phyloP scores from a whole-genome alignment of 2,113 vertebrate genomes.

The Otus sunia region DNA sequence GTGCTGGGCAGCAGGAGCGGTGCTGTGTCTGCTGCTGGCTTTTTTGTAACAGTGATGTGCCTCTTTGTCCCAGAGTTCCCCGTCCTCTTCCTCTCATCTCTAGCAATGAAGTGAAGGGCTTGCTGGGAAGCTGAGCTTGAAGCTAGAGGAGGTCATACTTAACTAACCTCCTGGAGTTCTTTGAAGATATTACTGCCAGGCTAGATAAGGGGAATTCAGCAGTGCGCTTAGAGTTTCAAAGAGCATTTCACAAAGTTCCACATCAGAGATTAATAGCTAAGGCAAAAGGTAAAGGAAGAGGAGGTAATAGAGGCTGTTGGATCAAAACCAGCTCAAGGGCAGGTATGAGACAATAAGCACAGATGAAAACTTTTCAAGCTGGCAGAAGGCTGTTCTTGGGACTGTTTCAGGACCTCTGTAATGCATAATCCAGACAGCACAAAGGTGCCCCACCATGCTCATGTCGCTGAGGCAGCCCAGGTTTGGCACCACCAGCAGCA shows the following conservation, averaged over 20 bases:
- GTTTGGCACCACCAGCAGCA: background rate
- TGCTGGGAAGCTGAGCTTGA: slow-evolving; percentile 67
- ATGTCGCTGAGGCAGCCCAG: background rate
- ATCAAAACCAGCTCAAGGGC: slow-evolving; percentile 52
- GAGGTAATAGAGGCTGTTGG: slow-evolving; percentile 55
- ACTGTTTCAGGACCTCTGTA: slow-evolving; percentile 35
- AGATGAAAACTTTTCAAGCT: slow-evolving; percentile 63
- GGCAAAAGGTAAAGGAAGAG: slow-evolving; percentile 69
- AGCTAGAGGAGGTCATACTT: slow-evolving; percentile 70
- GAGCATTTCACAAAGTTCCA: slow-evolving; percentile 62
- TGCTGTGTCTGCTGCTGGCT: background rate
- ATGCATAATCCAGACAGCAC: background rate
- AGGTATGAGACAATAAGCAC: slow-evolving; percentile 55
- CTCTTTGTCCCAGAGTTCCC: slow-evolving; percentile 32
- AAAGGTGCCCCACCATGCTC: slow-evolving; percentile 8
- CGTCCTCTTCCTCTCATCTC: slow-evolving; percentile 10
- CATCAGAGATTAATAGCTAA: slow-evolving; percentile 65
- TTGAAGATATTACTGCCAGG: slow-evolving; percentile 70
- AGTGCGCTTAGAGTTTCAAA: slow-evolving; percentile 68
- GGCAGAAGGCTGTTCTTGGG: slow-evolving; percentile 40
- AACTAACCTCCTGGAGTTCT: slow-evolving; percentile 71
- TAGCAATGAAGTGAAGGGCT: slow-evolving; percentile 58
- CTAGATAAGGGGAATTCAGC: slow-evolving; percentile 68
- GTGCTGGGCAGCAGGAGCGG: background rate
- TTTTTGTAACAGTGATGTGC: background rate